Percentiles rank a stretch among this genome's conserved stretches.
Evolutionary conservation across 2,888 invertebrate genomes (phyloP).

Genomic region (Platycnemis pennipes): DNA sequence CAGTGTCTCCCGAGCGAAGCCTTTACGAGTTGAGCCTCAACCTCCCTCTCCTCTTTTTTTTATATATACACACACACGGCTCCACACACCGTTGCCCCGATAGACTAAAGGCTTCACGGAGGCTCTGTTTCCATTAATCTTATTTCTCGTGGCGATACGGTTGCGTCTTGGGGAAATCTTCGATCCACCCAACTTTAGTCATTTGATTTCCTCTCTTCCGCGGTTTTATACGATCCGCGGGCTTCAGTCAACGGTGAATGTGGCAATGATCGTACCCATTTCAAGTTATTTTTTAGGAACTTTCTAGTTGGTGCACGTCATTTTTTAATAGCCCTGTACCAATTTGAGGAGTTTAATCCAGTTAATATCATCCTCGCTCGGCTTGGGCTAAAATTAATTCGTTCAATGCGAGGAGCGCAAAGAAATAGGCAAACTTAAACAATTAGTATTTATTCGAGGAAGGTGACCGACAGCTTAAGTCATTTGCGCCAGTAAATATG

Average conservation of each 20-base stretch:
- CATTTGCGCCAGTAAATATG: too few relatives aligned
- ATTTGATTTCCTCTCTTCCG: not conserved
- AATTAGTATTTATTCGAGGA: too few relatives aligned
- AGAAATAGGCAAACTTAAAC: too few relatives aligned
- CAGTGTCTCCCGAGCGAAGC: not conserved
- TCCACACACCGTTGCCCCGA: not conserved
- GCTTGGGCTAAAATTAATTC: too few relatives aligned
- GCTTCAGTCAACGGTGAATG: not conserved
- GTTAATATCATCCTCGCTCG: too few relatives aligned
- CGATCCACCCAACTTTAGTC: not conserved
- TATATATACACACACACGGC: not conserved
- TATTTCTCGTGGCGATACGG: not conserved
- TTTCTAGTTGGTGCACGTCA: not conserved
- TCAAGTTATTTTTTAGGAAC: not conserved
- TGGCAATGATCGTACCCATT: not conserved
- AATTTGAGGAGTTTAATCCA: too few relatives aligned
- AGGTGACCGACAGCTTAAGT: too few relatives aligned
- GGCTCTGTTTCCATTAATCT: not conserved
- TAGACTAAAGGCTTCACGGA: not conserved
- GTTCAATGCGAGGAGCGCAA: too few relatives aligned
- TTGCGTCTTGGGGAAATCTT: not conserved
- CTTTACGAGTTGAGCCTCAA: constrained; percentile 4
- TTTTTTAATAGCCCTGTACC: too few relatives aligned
- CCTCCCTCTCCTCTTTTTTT: not conserved
- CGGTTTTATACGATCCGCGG: not conserved